Base-by-base conservation (phyloP, 2,113 vertebrate genomes). In the Pluvianellus socialis region DNA sequence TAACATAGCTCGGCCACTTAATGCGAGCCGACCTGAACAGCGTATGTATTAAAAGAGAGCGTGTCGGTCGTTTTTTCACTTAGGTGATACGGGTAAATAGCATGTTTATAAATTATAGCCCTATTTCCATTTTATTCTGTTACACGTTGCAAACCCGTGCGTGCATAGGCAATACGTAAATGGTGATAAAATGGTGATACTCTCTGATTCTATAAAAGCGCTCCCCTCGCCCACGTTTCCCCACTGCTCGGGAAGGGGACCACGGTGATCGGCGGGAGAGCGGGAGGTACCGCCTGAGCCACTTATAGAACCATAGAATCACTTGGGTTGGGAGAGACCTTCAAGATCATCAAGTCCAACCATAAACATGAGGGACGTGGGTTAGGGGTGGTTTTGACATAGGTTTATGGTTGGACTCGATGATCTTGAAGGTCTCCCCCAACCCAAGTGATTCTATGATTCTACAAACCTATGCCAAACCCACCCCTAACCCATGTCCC, bases 131-230 rank as follows among this genome's bases (percentile, higher is more conserved):
- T 70, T 52, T 24, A 8, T 42, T 87, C 0, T 6, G 5, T 22
- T 15, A 2, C 10, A 3, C 33, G 32, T 40, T 32, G 9, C 66
- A 63, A 28, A 12, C 24, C 9, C 9, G 6, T 3, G 1, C 7
- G 0, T 5, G 22, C 30, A 9, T 4, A 32, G 44, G 68, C 12
- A n/a, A 2, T 38, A 0, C 21, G 1, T 6, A 22, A 44, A 55
- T 38, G 38, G 38, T 38, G 38, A 38, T 38, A 38, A 38, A 38
- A 38, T 38, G 38, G 38, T 38, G 38, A 7, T 38, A 38, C 9
- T 38, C 38, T 38, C 7, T 38, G 38, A 38, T 38, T 38, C 38
- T 38, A 23, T 12, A 10, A 45, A 88, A 80, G 32, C 33, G 5
- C 12, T 42, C 28, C 35, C 58, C 45, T 18, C 12, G n/a, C 65